Evolutionary conservation across 2,888 invertebrate genomes (phyloP), one percentile per base, ranked within the genome.

Genomic region (Drosophila mulleri): DNA sequence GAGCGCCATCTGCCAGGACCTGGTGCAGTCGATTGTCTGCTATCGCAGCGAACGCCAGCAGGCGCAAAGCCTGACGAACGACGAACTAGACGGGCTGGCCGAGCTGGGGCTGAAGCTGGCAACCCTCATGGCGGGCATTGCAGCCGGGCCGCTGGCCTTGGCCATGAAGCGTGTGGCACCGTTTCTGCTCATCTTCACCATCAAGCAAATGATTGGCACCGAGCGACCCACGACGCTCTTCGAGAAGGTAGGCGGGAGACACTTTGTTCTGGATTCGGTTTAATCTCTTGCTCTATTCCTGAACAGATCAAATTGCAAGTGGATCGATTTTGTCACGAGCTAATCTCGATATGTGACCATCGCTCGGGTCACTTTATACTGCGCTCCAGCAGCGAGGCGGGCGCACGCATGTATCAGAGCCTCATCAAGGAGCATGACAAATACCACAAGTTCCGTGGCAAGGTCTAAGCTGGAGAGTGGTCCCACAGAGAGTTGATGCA

Each of bases 361-460:
- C 92, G 92, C 7, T 88, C 91, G 9, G 90, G 91, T 39, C 85
- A 89, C 52, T 93, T 93, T 39, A 92, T 93, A 45, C 54, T 93
- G 47, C 91, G 93, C 11, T 85, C 89, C 67, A 92, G 91, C 47
- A 92, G 91, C 70, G 93, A 93, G 60, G 93, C 93, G 1, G 91
- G 91, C 14, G 86, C 91, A 37, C 89, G 91, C 23, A 83, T 92
- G 41, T 93, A 93, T 56, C 90, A 92, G 63, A 73, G 77, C 4
- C 74, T 93, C 26, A 80, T 91, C 23, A 92, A 91, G 77, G 92
- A 93, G 53, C 92, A 92, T 63, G 86, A 91, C 65, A 93, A 93
- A 69, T 91, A 92, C 67, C 90, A 91, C 75, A 92, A 92, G 54
- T 93, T 93, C 72, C 91, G 91, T 39, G 93, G 93, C 59, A 93